phyloP scores from a whole-genome alignment of 2,888 invertebrate species.

The Leptinotarsa peninsularis region DNA sequence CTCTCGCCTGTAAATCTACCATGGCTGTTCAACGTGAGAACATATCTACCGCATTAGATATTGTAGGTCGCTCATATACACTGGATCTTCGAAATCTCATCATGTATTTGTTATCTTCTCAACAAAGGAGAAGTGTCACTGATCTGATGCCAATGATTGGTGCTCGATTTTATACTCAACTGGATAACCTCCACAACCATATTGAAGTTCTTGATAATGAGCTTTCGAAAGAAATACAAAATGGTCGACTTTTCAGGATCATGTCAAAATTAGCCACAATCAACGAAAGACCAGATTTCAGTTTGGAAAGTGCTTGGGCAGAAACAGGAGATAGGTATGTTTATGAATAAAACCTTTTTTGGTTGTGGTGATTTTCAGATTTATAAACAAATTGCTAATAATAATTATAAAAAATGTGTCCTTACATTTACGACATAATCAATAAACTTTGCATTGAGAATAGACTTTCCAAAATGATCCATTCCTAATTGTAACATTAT shows the following conservation, averaged over 20 bases:
- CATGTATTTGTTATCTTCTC: conserved; percentile 82
- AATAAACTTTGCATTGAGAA: too few relatives aligned
- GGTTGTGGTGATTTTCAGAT: background rate
- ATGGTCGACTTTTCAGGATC: conserved; percentile 91
- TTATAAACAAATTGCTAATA: too few relatives aligned
- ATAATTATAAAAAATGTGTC: too few relatives aligned
- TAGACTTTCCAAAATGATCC: too few relatives aligned
- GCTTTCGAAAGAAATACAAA: conserved; percentile 92
- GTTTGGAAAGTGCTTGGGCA: conserved; percentile 94
- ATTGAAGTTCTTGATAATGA: conserved; percentile 92
- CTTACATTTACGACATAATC: too few relatives aligned
- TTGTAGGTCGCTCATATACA: conserved; percentile 91
- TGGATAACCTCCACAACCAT: conserved; percentile 89
- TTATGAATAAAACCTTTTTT: background rate
- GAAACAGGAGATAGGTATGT: conserved; percentile 91
- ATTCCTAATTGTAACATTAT: too few relatives aligned
- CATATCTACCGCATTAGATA: conserved; percentile 87
- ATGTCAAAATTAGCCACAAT: conserved; percentile 93
- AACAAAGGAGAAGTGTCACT: conserved; percentile 82
- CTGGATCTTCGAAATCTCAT: conserved; percentile 94
- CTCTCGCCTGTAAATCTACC: conserved; percentile 92
- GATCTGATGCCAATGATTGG: conserved; percentile 99
- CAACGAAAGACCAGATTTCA: conserved; percentile 94
- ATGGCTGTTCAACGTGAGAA: conserved; percentile 90
- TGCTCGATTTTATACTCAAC: conserved; percentile 92